phyloP scores from a whole-genome alignment of 2,113 vertebrate genomes.

The Pimephales promelas region DNA sequence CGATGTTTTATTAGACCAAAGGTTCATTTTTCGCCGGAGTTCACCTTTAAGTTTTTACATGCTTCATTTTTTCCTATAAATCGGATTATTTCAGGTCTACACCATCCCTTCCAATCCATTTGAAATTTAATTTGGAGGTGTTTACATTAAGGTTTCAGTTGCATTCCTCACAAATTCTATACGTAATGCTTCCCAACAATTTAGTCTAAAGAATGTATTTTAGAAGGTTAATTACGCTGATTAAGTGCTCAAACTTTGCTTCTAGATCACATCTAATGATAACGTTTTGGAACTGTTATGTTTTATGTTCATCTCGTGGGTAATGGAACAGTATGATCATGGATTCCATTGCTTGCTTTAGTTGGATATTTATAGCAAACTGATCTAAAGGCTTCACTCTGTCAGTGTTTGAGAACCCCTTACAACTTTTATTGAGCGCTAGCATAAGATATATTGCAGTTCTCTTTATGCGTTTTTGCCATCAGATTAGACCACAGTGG shows the following conservation, averaged over 20 bases:
- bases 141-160: not conserved
- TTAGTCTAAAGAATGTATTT: not conserved
- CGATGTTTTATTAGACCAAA: no score
- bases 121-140: not conserved
- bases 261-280: not conserved
- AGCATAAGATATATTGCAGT: conserved; percentile 2
- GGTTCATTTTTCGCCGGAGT: no score
- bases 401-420: not conserved
- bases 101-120: not conserved
- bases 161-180: not conserved
- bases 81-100: not conserved
- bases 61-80: not conserved
- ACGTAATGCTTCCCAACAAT: not conserved
- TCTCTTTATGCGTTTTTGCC: not conserved
- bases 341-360: conserved; percentile 71
- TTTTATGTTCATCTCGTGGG: not conserved
- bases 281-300: not conserved
- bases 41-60: not conserved
- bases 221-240: not conserved
- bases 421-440: conserved; percentile 28
- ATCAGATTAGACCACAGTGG: conserved; percentile 23
- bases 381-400: conserved; percentile 73
- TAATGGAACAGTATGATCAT: conserved; percentile 71
- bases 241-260: not conserved
- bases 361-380: conserved; percentile 73